Evolutionary conservation across 1,140 invertebrate species (phyloP).

Genomic region (Drosophila bocqueti): DNA sequence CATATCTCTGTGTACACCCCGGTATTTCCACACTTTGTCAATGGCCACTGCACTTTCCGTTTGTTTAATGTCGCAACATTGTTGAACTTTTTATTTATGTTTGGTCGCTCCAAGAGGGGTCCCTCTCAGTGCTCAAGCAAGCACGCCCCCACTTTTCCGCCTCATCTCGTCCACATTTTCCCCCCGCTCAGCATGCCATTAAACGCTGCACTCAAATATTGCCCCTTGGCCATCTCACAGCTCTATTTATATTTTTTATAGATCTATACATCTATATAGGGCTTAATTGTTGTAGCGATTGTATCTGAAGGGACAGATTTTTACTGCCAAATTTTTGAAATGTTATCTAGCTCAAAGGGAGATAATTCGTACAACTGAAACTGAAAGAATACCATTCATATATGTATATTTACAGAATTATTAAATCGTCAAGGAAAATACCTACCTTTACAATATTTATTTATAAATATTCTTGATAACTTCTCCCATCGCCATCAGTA

Average conservation of each 20-base stretch:
- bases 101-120: constrained; percentile 2
- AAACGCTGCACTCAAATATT: constrained; percentile 55
- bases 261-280: background rate
- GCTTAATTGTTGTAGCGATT: background rate
- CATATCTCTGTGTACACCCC: background rate
- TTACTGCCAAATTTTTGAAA: background rate
- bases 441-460: background rate
- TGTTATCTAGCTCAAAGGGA: background rate
- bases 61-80: constrained; percentile 67
- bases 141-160: constrained; percentile 32
- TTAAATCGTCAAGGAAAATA: background rate
- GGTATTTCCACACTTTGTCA: constrained; percentile 9
- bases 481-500: constrained; percentile 5
- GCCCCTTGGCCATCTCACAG: too few relatives aligned
- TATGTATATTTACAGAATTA: background rate
- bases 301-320: background rate
- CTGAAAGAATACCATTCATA: background rate
- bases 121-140: constrained; percentile 16
- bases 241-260: constrained; percentile 1
- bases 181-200: background rate
- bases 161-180: constrained; percentile 3
- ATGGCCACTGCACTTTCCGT: constrained; percentile 53
- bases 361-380: background rate
- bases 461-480: background rate
- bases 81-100: constrained; percentile 50